These are phyloP conservation scores for Prunella fulvescens DNA, from an alignment of 2,113 vertebrate genomes.

Conservation along the genomic window DNA sequence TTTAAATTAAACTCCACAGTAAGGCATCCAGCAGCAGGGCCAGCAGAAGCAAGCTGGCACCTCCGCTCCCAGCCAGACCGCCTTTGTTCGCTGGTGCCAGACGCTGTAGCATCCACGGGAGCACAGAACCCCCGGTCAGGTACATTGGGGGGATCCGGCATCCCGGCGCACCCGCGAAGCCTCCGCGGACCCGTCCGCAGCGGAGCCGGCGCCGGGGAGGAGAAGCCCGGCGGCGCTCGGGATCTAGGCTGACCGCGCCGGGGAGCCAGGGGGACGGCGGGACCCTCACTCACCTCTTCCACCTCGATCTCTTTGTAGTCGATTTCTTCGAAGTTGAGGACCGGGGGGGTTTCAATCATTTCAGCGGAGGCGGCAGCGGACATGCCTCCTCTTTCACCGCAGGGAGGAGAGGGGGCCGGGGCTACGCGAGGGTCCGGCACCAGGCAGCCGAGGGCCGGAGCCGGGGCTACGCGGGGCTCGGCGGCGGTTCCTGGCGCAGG, in stretches of 20 bases:
- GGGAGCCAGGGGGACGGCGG: neutral
- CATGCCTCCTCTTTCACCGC: constrained; percentile 67
- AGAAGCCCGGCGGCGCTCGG: neutral
- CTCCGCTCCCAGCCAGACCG: neutral
- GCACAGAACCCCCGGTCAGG: neutral
- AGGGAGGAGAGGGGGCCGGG: neutral
- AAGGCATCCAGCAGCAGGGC: neutral
- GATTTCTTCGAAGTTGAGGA: constrained; percentile 96
- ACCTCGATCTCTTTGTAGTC: constrained; percentile 94
- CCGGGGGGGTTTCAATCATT: constrained; percentile 90
- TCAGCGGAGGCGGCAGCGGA: constrained; percentile 80
- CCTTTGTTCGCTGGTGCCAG: neutral
- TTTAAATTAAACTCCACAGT: neutral
- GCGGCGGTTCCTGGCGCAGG: neutral
- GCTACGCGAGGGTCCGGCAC: neutral
- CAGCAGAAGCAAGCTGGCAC: neutral
- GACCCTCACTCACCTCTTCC: constrained; percentile 84
- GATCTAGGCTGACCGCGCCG: neutral
- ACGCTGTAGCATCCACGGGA: neutral
- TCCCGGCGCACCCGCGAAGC: neutral
- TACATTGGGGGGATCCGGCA: too few relatives aligned
- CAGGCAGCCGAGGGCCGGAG: neutral
- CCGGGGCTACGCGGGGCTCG: neutral
- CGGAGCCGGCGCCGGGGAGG: neutral
- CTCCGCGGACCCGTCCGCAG: neutral